Conservation (phyloP, 2,888 invertebrate species). For the Cephus pygmeus region DNA sequence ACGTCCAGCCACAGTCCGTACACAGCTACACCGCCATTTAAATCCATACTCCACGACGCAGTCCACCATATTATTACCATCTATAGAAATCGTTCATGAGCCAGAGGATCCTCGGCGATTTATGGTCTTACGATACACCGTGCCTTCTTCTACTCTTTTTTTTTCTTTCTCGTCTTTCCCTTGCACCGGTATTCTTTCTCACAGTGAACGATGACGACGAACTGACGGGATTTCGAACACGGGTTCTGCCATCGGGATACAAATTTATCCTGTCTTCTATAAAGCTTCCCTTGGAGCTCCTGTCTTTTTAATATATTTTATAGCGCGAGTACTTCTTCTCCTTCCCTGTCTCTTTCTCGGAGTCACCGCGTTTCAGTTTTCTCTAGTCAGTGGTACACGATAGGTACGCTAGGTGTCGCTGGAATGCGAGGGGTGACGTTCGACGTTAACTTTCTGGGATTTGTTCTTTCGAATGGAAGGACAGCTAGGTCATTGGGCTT, state of each 20-base stretch:
- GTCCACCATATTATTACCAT: slow-evolving; percentile 24
- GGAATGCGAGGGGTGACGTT: slow-evolving; percentile 29
- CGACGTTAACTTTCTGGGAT: slow-evolving; percentile 36
- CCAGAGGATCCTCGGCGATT: slow-evolving; percentile 19
- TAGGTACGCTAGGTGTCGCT: not conserved
- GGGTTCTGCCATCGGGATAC: not conserved
- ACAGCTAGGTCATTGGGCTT: not conserved
- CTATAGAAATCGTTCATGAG: slow-evolving; percentile 25
- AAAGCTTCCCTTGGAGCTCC: not conserved
- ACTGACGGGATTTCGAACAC: not conserved
- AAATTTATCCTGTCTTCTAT: not conserved
- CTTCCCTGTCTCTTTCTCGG: not conserved
- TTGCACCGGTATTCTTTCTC: not conserved
- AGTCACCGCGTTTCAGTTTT: not conserved
- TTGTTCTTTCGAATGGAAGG: slow-evolving; percentile 28
- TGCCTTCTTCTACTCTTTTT: not conserved
- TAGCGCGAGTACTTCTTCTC: not conserved
- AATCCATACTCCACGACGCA: slow-evolving; percentile 13
- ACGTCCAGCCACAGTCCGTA: slow-evolving; percentile 21
- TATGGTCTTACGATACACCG: slow-evolving; percentile 18
- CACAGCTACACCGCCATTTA: slow-evolving; percentile 23
- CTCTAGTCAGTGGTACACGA: not conserved
- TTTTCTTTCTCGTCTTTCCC: not conserved
- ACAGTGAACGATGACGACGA: not conserved
- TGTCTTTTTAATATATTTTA: not conserved